Evolutionary conservation across 1,140 invertebrate genomes (phyloP).

Genomic region (Heliconius hermathena): DNA sequence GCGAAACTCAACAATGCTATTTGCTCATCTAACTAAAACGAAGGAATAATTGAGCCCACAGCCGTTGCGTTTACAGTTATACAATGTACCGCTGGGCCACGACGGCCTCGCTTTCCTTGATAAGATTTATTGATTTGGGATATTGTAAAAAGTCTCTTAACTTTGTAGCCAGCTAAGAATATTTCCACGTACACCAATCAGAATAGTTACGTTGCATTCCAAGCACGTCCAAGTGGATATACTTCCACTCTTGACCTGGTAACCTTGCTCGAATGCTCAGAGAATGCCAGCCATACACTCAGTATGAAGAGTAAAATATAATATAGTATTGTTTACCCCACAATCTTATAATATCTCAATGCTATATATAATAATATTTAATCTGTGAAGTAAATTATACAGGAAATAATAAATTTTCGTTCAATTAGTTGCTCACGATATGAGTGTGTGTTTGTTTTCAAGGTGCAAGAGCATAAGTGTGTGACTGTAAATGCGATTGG

Average conservation of each 20-base stretch:
- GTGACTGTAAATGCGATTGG: too few species aligned
- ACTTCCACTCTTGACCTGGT: conserved; percentile 40
- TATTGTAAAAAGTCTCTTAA: not conserved
- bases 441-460: too few species aligned
- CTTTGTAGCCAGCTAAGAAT: not conserved
- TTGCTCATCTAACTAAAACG: too few species aligned
- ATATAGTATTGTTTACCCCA: not conserved
- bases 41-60: too few species aligned
- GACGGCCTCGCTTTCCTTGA: not conserved
- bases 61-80: too few species aligned
- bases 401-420: conserved; percentile 1
- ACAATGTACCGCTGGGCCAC: too few species aligned
- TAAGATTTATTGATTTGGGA: not conserved
- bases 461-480: too few species aligned
- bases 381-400: not conserved
- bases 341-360: not conserved
- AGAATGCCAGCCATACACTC: not conserved
- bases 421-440: not conserved
- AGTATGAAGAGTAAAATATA: not conserved
- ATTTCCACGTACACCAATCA: conserved; percentile 19
- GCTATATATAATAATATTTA: not conserved
- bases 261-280: conserved; percentile 36
- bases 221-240: conserved; percentile 21
- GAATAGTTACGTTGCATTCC: not conserved
- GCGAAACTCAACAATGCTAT: too few species aligned